Evolutionary conservation across 2,113 vertebrate species (phyloP), one percentile per base, ranked within the genome.

Genomic region (Cygnus atratus): DNA sequence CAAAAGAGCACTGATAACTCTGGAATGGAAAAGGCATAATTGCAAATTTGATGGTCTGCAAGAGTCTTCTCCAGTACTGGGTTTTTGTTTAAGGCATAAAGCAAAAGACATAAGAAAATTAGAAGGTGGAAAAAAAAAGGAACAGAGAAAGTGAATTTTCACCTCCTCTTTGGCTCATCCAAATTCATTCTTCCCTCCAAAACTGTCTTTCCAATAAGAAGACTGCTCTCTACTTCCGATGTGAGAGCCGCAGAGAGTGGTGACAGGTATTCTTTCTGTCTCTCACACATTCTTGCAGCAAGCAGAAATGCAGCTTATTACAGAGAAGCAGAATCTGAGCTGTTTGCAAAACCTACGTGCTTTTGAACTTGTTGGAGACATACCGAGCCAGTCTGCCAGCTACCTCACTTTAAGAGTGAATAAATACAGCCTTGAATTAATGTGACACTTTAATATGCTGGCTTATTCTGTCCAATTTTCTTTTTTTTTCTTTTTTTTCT

Each of bases 401-500:
- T 46, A 20, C 81, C 61, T 86, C 10, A 14, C n/a, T 96, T 95
- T 16, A 74, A 81, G 57, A 90, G 37, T 37, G 65, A 95, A 46
- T 33, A 62, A 97, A 91, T 24, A 68, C 25, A 94, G 35, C 11
- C 26, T 31, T 93, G 72, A 96, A 96, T 82, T 87, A 91, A 82
- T 71, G 44, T 20, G 39, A 17, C 88, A 17, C 21, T 84, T 95
- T 92, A 96, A 87, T 54, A 11, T 52, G 52, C 26, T 92, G 73
- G 10, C 16, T 92, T 91, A 5, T 10, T 84, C 55, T 9, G 10
- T 50, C 20, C 39, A 3, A 9, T 4, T 26, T 3, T 22, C 65
- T 65, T 41, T 8, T 13, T 31, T 4, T 26, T 4, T 26, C 70
- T 65, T 46, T 8, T 13, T 33, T 4, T 26, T 4, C 22, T 74